Evolutionary conservation across 1,140 invertebrate genomes (phyloP).

Genomic region (Microplitis mediator): DNA sequence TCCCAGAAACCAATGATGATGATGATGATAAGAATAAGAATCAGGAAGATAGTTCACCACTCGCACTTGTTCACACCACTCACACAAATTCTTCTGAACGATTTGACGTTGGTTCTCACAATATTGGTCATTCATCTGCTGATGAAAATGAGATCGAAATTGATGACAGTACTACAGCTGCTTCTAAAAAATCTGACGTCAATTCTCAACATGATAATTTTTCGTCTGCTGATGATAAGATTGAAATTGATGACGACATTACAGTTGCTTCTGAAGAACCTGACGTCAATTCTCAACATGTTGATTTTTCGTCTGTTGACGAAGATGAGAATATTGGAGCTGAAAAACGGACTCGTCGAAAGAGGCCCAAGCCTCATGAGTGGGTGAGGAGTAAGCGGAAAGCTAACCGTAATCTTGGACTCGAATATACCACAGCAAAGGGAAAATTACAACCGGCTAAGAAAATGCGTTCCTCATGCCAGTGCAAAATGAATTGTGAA

Average conservation of each 20-base stretch:
- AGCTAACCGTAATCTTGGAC: conserved; percentile 16
- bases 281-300: neutral
- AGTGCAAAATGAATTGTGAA: conserved; percentile 17
- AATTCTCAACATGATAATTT: conserved; percentile 7
- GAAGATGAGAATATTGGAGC: neutral
- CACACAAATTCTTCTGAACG: neutral
- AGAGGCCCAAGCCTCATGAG: conserved; percentile 16
- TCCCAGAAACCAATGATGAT: conserved; percentile 10
- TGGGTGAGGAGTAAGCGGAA: conserved; percentile 17
- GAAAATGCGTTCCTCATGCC: conserved; percentile 19
- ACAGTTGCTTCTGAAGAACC: neutral
- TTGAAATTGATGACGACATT: neutral
- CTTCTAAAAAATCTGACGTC: neutral
- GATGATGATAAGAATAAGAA: neutral
- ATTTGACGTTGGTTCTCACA: neutral
- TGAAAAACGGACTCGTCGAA: conserved; percentile 9
- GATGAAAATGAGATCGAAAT: neutral
- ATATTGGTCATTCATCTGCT: neutral
- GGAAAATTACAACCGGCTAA: conserved; percentile 11
- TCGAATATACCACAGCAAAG: neutral
- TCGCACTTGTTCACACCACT: conserved; percentile 1
- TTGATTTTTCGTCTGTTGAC: neutral
- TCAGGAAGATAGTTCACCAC: neutral
- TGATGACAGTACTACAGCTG: neutral
- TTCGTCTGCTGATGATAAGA: neutral